Conservation (phyloP, 1,140 invertebrate species). For the Rhagoletis zephyria region DNA sequence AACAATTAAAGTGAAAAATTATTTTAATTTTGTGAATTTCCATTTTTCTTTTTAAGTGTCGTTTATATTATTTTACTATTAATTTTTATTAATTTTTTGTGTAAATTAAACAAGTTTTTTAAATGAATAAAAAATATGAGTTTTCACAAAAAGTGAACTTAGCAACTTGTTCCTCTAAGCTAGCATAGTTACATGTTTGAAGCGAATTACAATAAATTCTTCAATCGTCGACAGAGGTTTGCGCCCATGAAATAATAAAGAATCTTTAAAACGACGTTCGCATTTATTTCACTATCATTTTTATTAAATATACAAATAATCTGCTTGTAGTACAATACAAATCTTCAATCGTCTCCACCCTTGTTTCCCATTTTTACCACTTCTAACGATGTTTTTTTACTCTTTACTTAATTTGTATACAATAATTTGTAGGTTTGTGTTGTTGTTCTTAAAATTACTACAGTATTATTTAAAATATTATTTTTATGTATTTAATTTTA, state of each 20-base stretch:
- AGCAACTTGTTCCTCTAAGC: too few relatives aligned
- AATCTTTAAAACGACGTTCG: constrained; percentile 25
- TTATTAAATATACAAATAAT: constrained; percentile 52
- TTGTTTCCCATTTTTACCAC: constrained; percentile 7
- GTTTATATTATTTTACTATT: too few relatives aligned
- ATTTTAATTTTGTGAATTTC: too few relatives aligned
- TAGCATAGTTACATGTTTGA: too few relatives aligned
- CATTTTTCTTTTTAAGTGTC: too few relatives aligned
- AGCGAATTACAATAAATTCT: too few relatives aligned
- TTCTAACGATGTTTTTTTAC: constrained; percentile 49
- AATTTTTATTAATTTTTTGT: too few relatives aligned
- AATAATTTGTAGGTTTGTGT: constrained; percentile 34
- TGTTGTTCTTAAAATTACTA: constrained; percentile 30
- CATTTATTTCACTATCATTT: constrained; percentile 52
- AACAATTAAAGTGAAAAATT: too few relatives aligned
- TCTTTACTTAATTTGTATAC: constrained; percentile 48
- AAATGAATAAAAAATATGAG: too few relatives aligned
- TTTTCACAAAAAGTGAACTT: too few relatives aligned
- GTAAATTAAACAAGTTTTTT: too few relatives aligned
- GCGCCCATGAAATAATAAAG: background rate
- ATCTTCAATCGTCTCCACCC: constrained; percentile 16
- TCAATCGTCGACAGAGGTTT: too few relatives aligned
- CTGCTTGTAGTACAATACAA: constrained; percentile 44
- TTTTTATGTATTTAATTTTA: constrained; percentile 6
- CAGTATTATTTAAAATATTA: constrained; percentile 35